Evolutionary conservation across 1,140 invertebrate genomes (phyloP), one percentile per base, ranked within the genome.

Genomic region (Dendrolimus kikuchii): DNA sequence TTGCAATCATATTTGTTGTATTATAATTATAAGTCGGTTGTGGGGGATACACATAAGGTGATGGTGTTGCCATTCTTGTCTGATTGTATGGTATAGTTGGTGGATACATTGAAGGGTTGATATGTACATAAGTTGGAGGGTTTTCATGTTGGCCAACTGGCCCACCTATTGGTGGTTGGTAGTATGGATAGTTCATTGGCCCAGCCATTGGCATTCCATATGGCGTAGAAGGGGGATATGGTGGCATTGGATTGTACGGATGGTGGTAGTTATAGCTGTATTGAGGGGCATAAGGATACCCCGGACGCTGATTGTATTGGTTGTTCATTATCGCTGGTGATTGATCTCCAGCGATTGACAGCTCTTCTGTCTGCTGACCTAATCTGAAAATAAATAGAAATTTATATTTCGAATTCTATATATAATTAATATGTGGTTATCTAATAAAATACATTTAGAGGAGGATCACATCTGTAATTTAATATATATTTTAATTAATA

Each of bases 1-100:
- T 53, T 0, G 81, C 66, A 59, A 84, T 79, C 70, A 84, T 73
- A 47, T 84, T 84, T 2, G 81, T 86, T 5, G 81, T 82, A 41
- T 60, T 81, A 50, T 81, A 86, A 40, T 82, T 84, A 54, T 84
- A 86, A 5, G 67, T 7, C 5, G 73, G 49, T 1, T 65, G 53
- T 6, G 69, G 60, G 0, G 59, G 72, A 53, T 81, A 79, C 4
- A 61, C 54, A 50, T 81, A 81, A 0, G 80, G 68, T 1, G 71
- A 41, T 0, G 81, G 79, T 1, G 71, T 50, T 0, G 80, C 71
- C 73, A 84, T 73, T 49, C 79, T 59, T 5, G 82, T 83, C 58
- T 82, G 81, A 36, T 57, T 63, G 42, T 83, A 83, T 9, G 72
- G 79, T 42, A 74, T 53, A 3, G 64, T 64, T 40, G 63, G 73